phyloP scores from a whole-genome alignment of 2,113 vertebrate species.

The Tachysurus vachellii region DNA sequence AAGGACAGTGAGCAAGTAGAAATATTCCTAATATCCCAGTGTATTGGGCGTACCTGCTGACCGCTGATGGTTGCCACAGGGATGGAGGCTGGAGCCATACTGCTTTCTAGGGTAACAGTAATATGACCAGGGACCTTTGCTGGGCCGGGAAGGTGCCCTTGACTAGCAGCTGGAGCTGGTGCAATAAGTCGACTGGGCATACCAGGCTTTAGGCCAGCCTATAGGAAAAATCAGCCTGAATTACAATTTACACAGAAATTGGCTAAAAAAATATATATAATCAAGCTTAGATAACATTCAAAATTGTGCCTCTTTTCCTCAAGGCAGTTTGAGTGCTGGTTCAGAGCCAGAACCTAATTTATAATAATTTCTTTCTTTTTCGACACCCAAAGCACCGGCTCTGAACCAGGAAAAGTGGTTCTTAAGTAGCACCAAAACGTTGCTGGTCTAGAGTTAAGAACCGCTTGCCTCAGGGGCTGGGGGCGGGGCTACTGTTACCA shows the following conservation, averaged over 20 bases:
- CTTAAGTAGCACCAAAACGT: too few species aligned
- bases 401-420: too few species aligned
- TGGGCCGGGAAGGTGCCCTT: conserved; percentile 80
- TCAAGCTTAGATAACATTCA: background rate
- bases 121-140: conserved; percentile 91
- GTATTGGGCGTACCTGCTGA: conserved; percentile 81
- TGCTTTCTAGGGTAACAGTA: conserved; percentile 91
- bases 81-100: conserved; percentile 87
- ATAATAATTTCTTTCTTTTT: too few species aligned
- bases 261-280: background rate
- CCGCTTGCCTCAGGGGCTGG: too few species aligned
- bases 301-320: background rate
- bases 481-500: too few species aligned
- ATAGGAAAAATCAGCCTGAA: conserved; percentile 2
- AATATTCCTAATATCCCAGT: too few species aligned
- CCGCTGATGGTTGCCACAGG: conserved; percentile 98
- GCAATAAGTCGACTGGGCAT: conserved; percentile 96
- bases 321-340: too few species aligned
- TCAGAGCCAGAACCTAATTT: too few species aligned
- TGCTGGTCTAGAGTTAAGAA: too few species aligned
- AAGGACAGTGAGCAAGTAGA: background rate
- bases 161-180: conserved; percentile 89
- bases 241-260: background rate
- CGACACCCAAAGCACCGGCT: too few species aligned
- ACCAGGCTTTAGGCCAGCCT: conserved; percentile 88